phyloP scores from a whole-genome alignment of 2,888 invertebrate species.

The Synanthedon vespiformis region DNA sequence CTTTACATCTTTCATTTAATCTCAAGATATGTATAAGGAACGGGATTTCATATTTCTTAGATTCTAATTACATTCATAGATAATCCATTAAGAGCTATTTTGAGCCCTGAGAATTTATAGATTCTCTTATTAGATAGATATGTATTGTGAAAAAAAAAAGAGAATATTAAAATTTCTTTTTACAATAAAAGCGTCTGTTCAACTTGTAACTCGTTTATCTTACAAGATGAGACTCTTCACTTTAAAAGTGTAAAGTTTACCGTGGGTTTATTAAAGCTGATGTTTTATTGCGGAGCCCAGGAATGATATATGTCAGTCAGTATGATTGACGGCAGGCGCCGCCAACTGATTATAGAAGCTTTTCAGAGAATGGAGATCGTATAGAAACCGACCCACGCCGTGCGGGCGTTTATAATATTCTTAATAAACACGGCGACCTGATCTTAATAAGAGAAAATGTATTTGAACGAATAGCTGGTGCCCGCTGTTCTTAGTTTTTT shows the following conservation, averaged over 20 bases:
- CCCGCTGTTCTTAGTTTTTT: no score
- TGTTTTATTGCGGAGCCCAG: conserved; percentile 34
- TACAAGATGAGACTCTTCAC: not conserved
- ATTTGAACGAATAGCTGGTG: not conserved
- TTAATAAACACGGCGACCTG: no score
- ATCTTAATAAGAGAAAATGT: not conserved
- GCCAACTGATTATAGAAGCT: conserved; percentile 14
- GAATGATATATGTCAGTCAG: conserved; percentile 41
- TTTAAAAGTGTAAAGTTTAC: not conserved
- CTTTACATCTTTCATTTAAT: no score
- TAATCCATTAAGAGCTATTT: no score
- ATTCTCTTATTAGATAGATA: no score
- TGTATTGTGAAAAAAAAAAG: no score
- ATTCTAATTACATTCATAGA: no score
- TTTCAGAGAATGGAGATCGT: conserved; percentile 10
- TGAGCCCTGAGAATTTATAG: no score
- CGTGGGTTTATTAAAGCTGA: conserved; percentile 12
- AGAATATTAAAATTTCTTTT: no score
- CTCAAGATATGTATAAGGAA: no score
- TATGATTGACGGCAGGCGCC: conserved; percentile 52
- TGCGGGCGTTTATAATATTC: not conserved
- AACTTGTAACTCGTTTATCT: not conserved
- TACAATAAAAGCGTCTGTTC: no score
- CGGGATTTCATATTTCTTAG: no score
- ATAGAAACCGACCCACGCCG: not conserved